Percentiles rank a stretch among this genome's conserved stretches.
Evolutionary conservation across 2,113 vertebrate genomes (phyloP).

Genomic region (Rhineura floridana): DNA sequence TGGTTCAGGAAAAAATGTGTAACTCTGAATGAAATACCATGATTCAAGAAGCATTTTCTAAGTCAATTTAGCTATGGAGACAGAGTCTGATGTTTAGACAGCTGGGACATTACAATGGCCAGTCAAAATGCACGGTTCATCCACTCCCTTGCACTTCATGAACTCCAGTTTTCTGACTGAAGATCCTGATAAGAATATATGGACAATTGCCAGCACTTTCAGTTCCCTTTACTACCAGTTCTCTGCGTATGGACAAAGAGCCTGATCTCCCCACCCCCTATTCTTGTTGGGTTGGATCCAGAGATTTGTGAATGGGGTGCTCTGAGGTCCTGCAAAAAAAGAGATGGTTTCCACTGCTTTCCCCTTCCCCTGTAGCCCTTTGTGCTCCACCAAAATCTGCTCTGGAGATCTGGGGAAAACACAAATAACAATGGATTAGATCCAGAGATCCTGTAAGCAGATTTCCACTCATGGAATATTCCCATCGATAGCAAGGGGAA

Average conservation of each 20-base stretch:
- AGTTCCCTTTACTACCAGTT: neutral
- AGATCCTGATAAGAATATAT: neutral
- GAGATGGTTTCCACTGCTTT: neutral
- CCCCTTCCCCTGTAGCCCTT: neutral
- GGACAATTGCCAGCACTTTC: neutral
- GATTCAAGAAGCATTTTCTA: neutral
- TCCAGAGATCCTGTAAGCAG: neutral
- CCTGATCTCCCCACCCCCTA: too few relatives aligned
- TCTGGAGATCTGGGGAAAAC: neutral
- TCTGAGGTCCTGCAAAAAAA: too few relatives aligned
- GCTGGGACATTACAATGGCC: conserved; percentile 1
- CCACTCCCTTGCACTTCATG: conserved; percentile 17
- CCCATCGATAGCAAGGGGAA: neutral
- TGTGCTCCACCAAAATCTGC: neutral
- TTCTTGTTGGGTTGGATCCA: neutral
- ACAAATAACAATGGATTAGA: neutral
- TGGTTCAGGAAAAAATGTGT: neutral
- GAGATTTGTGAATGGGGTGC: neutral
- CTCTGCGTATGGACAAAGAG: neutral
- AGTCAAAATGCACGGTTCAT: neutral
- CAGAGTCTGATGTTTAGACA: neutral
- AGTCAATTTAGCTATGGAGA: neutral
- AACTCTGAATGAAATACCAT: neutral
- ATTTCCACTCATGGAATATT: neutral
- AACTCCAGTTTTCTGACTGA: neutral